phyloP scores from a whole-genome alignment of 2,113 vertebrate genomes.

The Pelodiscus sinensis region DNA sequence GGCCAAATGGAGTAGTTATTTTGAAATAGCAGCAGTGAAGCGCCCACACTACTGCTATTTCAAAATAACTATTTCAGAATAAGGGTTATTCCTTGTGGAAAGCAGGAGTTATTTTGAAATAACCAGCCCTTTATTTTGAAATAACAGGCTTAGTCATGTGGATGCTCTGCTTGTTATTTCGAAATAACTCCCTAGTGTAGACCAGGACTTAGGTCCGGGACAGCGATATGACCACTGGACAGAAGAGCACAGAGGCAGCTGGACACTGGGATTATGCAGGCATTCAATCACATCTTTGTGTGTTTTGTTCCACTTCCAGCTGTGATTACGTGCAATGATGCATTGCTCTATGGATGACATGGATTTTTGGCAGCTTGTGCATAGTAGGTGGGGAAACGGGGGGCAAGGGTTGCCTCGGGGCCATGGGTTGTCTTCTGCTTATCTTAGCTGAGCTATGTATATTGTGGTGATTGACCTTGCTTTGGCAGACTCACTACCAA shows the following conservation, averaged over 20 bases:
- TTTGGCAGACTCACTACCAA: not conserved
- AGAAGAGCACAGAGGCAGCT: not conserved
- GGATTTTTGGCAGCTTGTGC: not conserved
- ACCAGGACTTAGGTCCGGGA: not conserved
- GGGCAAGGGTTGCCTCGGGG: not conserved
- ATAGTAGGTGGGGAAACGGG: not conserved
- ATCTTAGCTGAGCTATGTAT: not conserved
- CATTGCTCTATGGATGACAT: not conserved
- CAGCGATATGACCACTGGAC: not conserved
- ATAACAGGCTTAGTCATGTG: no score
- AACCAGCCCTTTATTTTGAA: no score
- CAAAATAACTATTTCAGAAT: no score
- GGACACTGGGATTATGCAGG: not conserved
- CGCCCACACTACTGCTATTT: no score
- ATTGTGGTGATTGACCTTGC: not conserved
- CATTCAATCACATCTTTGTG: accelerated
- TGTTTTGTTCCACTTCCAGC: not conserved
- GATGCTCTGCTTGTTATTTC: no score
- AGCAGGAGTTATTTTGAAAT: no score
- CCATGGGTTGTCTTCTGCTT: not conserved
- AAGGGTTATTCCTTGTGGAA: no score
- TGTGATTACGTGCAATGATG: not conserved
- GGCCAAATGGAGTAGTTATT: not conserved
- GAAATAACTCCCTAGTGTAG: no score
- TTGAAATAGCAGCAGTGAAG: no score